phyloP scores from a whole-genome alignment of 2,888 invertebrate genomes.

The Myopa tessellatipennis region DNA sequence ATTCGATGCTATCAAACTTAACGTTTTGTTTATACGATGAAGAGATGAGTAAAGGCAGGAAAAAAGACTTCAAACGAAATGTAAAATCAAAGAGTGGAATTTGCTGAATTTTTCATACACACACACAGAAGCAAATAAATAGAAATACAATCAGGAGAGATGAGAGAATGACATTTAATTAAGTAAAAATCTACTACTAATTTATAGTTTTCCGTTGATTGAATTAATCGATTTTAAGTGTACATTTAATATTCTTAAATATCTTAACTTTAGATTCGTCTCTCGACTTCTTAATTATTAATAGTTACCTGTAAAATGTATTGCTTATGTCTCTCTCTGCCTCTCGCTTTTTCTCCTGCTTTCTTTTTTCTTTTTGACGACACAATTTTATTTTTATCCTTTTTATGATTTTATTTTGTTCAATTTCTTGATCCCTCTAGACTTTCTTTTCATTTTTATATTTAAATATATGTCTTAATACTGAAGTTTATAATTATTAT shows the following conservation, averaged over 20 bases:
- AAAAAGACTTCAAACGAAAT: no score
- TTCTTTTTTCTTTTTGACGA: neutral
- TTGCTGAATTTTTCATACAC: conserved; percentile 16
- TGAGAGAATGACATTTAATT: neutral
- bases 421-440: neutral
- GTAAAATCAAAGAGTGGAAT: no score
- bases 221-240: conserved; percentile 4
- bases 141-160: neutral
- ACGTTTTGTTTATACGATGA: no score
- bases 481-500: neutral
- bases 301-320: neutral
- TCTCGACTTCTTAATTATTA: neutral
- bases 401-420: neutral
- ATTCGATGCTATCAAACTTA: no score
- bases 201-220: neutral
- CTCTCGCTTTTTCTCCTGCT: conserved; percentile 18
- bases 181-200: no score
- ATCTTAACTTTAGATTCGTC: neutral
- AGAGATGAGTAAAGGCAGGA: no score
- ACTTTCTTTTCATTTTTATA: conserved; percentile 1
- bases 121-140: conserved; percentile 8
- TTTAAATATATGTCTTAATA: neutral
- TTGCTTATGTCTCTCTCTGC: neutral
- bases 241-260: neutral
- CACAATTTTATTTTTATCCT: neutral